Base-by-base conservation (phyloP, 1,140 invertebrate species). In the Asbolus verrucosus region DNA sequence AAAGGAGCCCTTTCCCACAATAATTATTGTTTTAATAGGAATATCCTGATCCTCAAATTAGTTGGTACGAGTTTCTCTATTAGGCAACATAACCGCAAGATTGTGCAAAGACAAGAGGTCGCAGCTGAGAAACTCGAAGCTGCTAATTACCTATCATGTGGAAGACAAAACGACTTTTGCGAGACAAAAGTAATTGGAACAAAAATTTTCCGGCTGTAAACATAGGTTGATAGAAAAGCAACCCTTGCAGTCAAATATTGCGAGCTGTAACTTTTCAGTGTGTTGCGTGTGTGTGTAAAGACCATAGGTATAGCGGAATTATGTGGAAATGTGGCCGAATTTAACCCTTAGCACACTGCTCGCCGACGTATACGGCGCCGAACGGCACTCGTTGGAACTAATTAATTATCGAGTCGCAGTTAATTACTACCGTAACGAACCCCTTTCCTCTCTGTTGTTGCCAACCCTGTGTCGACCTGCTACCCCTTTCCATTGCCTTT, bases 331-430 rank as follows among this genome's bases (percentile, higher is more conserved):
- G 59, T 60, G 46, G 39, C 24, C 69, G 69, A 70, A 65, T 70
- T 38, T 70, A 63, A 16, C 14, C 62, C 59, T 62, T 62, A 62
- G 30, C 60, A 39, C 59, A 65, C 16, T 19, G 38, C 46, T 70
- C 24, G 61, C 59, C 67, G 24, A 41, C 38, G 36, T 69, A 74
- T 68, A 73, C 73, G 73, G 63, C 73, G 71, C 69, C 74, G 70
- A 76, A 75, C 76, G 75, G 75, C 66, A 73, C 75, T 76, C 73
- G 75, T 77, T 78, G 76, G 74, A 79, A 79, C 78, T 79, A 79
- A 79, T 79, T 79, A 79, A 79, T 79, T 78, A 78, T 79, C 78
- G 75, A 79, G 76, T 76, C 75, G 73, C 70, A 78, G 78, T 79
- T 79, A 79, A 79, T 79, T 79, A 79, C 75, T 73, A 69, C 54